Evolutionary conservation across 2,888 invertebrate species (phyloP), one percentile per base, ranked within the genome.

Genomic region (Lutraria lutraria): DNA sequence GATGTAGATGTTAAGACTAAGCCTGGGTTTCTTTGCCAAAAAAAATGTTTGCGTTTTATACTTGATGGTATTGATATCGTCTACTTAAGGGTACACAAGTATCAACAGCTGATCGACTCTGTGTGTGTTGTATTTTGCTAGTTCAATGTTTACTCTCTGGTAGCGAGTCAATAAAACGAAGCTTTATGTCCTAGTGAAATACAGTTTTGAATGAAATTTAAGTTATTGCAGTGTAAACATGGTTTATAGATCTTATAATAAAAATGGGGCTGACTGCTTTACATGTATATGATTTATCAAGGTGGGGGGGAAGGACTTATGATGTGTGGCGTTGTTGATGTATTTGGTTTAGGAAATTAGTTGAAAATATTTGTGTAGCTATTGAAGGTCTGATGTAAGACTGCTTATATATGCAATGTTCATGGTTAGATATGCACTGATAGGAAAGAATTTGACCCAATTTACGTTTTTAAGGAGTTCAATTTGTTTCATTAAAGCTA

Each of bases 161-260:
- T 68, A 68, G n/a, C 63, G 25, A 25, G 63, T 68, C 63, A 68
- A 68, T 68, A 10, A 25, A 68, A 68, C 63, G 12, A 43, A 43
- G 43, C 43, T 8, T n/a, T 43, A 43, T 2, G 43, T 43, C 43
- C 43, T 0, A 25, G 63, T 68, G 25, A 68, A 68, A 25, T 68
- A 68, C 25, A 25, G 63, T 68, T 68, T n/a, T 68, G 25, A 68
- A 68, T 25, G 63, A 68, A 68, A 68, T 68, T 68, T 68, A 25
- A 25, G 12, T 68, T 21, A 68, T n/a, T 68, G n/a, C 25, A 68
- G 25, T 25, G 63, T 68, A 25, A 68, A 68, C 12, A 68, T 6
- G 12, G 10, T 25, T 68, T 68, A 68, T 68, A 68, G n/a, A n/a
- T 68, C 3, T 25, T 16, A 2, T 16, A 56, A n/a, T n/a, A n/a